Base-by-base conservation (phyloP, 1,140 invertebrate species). In the Caenorhabditis remanei region DNA sequence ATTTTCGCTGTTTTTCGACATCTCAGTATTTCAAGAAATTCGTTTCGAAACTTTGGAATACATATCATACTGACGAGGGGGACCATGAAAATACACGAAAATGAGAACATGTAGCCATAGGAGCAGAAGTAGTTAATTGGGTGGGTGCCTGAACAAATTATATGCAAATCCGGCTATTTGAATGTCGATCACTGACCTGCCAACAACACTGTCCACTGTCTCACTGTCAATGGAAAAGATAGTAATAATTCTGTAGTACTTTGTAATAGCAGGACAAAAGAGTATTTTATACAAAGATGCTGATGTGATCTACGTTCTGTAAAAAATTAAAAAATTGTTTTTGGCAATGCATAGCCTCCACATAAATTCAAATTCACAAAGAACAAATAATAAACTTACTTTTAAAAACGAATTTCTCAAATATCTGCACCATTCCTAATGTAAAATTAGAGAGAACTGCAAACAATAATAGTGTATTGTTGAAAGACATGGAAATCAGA, bases 11-110 rank as follows among this genome's bases (percentile, higher is more conserved):
- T 14, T 19, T 43, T 32, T 32, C 43, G 16, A n/a, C 65, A 71
- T 13, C 19, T 1, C 6, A 71, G n/a, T 2, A 50, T 24, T 13
- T 79, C 46, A 4, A 53, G n/a, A n/a, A 79, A 79, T 50, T n/a
- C 71, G 3, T 4, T 7, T 41, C 71, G 21, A 50, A 79, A 50
- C 9, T 48, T 24, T 46, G n/a, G 46, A 11, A 79, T 79, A n/a
- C 71, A 79, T n/a, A 79, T 32, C 71, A 79, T 79, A 14, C 71
- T 79, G 71, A 50, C n/a, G 0, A 79, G 71, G 0, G 71, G 71
- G 7, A 79, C 71, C 71, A 79, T 79, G 46, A 79, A 79, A 19
- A 79, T 79, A n/a, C 71, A 79, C 7, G 71, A 79, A 46, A 79
- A 79, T 4, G 71, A 79, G 71, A 79, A 79, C 71, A 79, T 79